Evolutionary conservation across 1,140 invertebrate species (phyloP), one percentile per base, ranked within the genome.

Genomic region (Drosophila nasuta): DNA sequence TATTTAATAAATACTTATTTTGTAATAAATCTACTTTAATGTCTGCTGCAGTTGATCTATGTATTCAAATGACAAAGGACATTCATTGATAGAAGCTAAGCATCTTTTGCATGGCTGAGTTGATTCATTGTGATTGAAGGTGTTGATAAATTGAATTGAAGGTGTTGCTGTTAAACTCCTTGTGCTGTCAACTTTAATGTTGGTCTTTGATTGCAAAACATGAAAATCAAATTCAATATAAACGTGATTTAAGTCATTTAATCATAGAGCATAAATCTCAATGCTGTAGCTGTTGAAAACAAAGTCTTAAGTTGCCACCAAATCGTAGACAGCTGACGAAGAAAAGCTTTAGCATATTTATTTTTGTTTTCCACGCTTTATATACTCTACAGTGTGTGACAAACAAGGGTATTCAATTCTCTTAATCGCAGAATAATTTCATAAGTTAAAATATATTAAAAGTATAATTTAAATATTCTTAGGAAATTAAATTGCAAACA

Each of bases 181-280:
- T 45, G 1, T 46, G 54, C 48, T 60, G 66, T 58, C 70, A 13
- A 7, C 51, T 69, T 62, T 17, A 56, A 56, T 56, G 51, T 45
- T 43, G 51, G 17, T 13, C 56, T 43, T 51, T 58, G 45, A 66
- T 51, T 66, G 35, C 17, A 25, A 45, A 52, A 28, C 15, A 58
- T 17, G 38, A 60, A 73, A 68, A 60, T 68, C 33, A 51, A 71
- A 57, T 69, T 73, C 81, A 69, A 73, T 74, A 58, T 66, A 67
- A 73, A 68, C 45, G 45, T 41, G 41, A 25, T 64, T 35, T n/a
- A 52, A 65, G 77, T 83, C 58, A 68, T 54, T 82, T 56, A 65
- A 67, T 69, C 71, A 56, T 38, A 60, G 65, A 62, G 43, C 62
- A 83, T 85, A 83, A 81, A 70, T 83, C 81, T 68, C 41, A 73